Base-by-base conservation (phyloP, 2,888 invertebrate genomes). In the Mythimna pallens region DNA sequence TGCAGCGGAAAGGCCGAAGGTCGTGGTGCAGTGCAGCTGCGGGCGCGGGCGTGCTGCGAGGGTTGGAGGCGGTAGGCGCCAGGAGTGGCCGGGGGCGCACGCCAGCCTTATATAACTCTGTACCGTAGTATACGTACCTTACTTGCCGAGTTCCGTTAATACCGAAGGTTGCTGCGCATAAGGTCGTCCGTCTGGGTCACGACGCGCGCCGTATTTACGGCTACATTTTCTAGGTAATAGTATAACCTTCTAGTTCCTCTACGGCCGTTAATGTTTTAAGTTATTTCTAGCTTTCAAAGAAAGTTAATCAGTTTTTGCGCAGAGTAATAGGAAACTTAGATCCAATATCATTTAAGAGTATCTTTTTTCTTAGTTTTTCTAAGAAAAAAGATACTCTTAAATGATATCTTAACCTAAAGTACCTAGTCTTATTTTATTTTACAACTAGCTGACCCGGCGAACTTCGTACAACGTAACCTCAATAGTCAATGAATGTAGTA, bases 161-260 rank as follows among this genome's bases (percentile, higher is more conserved):
- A 89, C 89, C 90, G 93, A 95, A 95, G 94, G 94, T 93, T 94
- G 92, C 89, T 91, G 89, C 91, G 91, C 89, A 91, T 93, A 93
- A 94, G 93, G 94, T 93, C 93, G 92, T 73, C 84, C 77, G 91
- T 91, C 92, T 92, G 89, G 92, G 93, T 92, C 92, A 92, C 91
- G 89, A 88, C 83, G 81, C 78, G 81, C 78, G 80, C 76, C 67
- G 81, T 84, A 79, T 82, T 85, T 84, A 87, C 81, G 80, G 66
- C 69, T 79, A 65, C 75, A 71, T 84, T 79, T 82, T 80, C 78
- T 80, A 78, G 64, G 73, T 76, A 73, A 70, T 75, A 78, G 59
- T 76, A 78, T 69, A 77, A 79, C 73, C 81, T 83, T 84, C 73
- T 70, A 65, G 61, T 70, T 70, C 50, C 67, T 72, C 20, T 57